Conservation (phyloP, 2,797 vertebrate genomes). For the Anomalospiza imberbis region DNA sequence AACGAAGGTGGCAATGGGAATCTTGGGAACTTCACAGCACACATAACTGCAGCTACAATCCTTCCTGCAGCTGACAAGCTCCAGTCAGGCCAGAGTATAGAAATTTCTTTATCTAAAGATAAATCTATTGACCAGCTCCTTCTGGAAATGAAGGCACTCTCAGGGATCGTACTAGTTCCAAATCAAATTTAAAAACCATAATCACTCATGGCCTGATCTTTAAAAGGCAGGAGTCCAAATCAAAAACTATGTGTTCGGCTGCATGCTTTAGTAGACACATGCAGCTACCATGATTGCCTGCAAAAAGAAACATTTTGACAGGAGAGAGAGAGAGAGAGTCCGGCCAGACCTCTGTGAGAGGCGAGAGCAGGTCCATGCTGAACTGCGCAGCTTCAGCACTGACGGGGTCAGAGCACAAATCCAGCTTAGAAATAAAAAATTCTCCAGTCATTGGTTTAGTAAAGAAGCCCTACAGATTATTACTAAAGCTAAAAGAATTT, state of each 20-base stretch:
- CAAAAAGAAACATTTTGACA: not conserved
- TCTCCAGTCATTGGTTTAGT: not conserved
- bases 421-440: not conserved
- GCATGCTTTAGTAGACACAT: not conserved
- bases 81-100: not conserved
- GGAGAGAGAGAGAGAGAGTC: not conserved
- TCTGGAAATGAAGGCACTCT: not conserved
- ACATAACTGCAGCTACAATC: not conserved
- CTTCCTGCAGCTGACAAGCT: not conserved
- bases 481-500: constrained; percentile 53
- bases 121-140: not conserved
- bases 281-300: not conserved
- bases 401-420: not conserved
- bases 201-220: not conserved
- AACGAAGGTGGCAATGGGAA: not conserved
- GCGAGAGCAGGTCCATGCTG: not conserved
- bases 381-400: fast-evolving
- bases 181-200: not conserved
- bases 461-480: not conserved
- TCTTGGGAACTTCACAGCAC: constrained; percentile 36
- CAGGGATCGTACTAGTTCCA: not conserved
- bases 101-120: not conserved
- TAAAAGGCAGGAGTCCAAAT: not conserved
- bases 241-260: not conserved
- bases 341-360: not conserved